phyloP scores from a whole-genome alignment of 2,113 vertebrate genomes.

The Scomber colias region DNA sequence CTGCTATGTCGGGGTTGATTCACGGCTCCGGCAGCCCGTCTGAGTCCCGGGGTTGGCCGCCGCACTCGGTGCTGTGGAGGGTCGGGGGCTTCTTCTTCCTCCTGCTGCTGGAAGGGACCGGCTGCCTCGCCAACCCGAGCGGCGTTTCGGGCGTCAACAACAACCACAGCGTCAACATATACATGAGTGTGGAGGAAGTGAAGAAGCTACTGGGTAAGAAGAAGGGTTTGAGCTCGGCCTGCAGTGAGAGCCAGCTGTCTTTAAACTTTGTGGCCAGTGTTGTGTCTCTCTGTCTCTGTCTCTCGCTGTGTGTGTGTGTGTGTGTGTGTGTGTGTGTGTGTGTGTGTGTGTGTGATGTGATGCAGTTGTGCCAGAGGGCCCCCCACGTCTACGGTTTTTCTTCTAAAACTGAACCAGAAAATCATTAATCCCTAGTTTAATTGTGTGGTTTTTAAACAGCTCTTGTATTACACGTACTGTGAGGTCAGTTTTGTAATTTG shows the following conservation, averaged over 20 bases:
- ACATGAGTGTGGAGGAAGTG: slow-evolving; percentile 87
- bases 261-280: neutral
- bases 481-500: neutral
- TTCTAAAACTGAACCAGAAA: neutral
- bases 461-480: neutral
- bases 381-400: neutral
- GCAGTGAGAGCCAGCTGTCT: slow-evolving; percentile 16
- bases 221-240: slow-evolving; percentile 38
- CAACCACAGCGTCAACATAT: slow-evolving; percentile 82
- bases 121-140: slow-evolving; percentile 77
- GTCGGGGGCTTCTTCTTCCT: slow-evolving; percentile 80
- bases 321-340: neutral
- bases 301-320: neutral
- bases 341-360: slow-evolving; percentile 6
- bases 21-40: slow-evolving; percentile 72
- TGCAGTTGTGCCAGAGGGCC: neutral
- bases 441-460: neutral
- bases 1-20: slow-evolving; percentile 76
- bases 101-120: slow-evolving; percentile 80
- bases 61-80: slow-evolving; percentile 75
- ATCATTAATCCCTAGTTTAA: neutral
- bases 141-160: slow-evolving; percentile 61
- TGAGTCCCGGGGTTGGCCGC: slow-evolving; percentile 73
- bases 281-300: neutral
- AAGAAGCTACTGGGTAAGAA: slow-evolving; percentile 87